These are phyloP conservation scores for Eurois occulta DNA, from an alignment of 2,888 invertebrate genomes.

Conservation along the genomic window DNA sequence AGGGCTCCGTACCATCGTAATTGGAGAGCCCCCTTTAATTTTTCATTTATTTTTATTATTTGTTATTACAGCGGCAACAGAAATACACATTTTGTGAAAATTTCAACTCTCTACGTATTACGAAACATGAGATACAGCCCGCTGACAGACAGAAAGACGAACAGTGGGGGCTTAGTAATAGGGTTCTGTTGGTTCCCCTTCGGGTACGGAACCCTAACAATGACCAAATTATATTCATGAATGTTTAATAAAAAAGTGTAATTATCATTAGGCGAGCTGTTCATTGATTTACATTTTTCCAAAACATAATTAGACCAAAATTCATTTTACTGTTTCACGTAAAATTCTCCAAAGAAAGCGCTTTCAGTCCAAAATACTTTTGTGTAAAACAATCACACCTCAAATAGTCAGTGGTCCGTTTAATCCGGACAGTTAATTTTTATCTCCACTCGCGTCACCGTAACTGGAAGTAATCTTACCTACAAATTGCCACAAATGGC, in stretches of 20 bases:
- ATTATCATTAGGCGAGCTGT: not conserved
- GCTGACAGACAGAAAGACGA: no score
- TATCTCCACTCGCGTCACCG: conserved; percentile 17
- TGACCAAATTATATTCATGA: not conserved
- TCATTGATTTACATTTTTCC: not conserved
- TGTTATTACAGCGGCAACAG: no score
- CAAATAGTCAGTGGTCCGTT: conserved; percentile 12
- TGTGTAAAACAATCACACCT: conserved; percentile 14
- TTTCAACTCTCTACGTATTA: no score
- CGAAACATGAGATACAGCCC: no score
- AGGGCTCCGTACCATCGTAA: no score
- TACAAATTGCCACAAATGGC: conserved; percentile 31
- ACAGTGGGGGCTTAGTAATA: no score
- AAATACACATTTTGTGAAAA: no score
- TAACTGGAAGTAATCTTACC: conserved; percentile 37
- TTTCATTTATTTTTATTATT: no score
- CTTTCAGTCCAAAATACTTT: not conserved
- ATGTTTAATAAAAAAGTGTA: not conserved
- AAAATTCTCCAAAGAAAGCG: not conserved
- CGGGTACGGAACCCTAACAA: no score
- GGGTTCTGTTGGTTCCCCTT: no score
- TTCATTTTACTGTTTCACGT: not conserved
- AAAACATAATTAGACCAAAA: not conserved
- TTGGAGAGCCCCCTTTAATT: no score
- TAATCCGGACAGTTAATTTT: conserved; percentile 46